Evolutionary conservation across 2,888 invertebrate genomes (phyloP), one percentile per base, ranked within the genome.

Genomic region (Drosophila falleni): DNA sequence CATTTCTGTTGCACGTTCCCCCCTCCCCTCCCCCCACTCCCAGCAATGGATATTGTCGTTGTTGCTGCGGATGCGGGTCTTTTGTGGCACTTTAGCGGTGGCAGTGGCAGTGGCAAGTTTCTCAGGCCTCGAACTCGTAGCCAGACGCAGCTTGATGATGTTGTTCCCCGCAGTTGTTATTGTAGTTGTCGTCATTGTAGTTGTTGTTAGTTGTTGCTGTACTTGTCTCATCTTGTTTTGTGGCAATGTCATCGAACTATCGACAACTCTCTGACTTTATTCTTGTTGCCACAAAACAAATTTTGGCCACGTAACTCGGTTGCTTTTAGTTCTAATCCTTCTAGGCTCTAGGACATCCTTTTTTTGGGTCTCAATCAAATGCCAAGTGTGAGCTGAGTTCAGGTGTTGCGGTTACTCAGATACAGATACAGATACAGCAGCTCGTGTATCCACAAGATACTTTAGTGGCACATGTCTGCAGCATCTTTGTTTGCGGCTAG

Each of bases 201-300:
- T 8, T 19, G 55, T 37, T 13, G 46, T 9, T 47, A 16, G 49
- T 63, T 67, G 49, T 44, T 66, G 58, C 66, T 69, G 68, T 60
- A 66, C 54, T 78, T 72, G 67, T 62, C 65, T 64, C 74, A 55
- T 63, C 47, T 69, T 65, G 73, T 68, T 63, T 72, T 72, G 71
- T 70, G 53, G 63, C 78, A 59, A 84, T 84, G 86, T 87, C 87
- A 80, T 79, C 80, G 84, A 78, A 89, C 87, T 81, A 79, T 78
- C 68, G 78, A 51, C 78, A 74, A 70, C 74, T 70, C 74, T 70
- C 67, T 63, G 33, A 46, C 37, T 62, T 71, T 84, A 69, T 68
- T 51, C 61, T 29, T 67, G 50, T 31, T 46, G 58, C 37, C 15
- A 54, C 60, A 65, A 63, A 63, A 76, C 44, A 61, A 47, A 50